Conservation (phyloP, 2,888 invertebrate species). For the Drosophila acutilabella region DNA sequence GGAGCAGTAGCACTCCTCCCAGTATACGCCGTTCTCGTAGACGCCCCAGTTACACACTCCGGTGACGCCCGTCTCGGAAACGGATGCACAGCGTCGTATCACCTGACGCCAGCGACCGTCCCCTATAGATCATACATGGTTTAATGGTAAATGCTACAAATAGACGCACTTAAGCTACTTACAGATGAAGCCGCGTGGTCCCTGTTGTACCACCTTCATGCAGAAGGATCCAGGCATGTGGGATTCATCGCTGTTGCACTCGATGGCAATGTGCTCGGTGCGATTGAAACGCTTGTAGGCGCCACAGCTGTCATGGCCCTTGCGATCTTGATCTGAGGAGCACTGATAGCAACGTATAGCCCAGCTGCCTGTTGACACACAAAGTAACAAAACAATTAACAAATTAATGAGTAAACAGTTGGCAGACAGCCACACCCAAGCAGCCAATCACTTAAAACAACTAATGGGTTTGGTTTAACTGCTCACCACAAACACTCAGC, state of each 20-base stretch:
- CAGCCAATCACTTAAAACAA: conserved; percentile 1
- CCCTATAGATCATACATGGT: conserved; percentile 87
- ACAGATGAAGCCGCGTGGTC: conserved; percentile 97
- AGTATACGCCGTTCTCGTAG: conserved; percentile 96
- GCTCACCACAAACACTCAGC: conserved; percentile 58
- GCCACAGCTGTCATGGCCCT: conserved; percentile 93
- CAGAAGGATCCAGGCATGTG: conserved; percentile 98
- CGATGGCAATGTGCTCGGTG: conserved; percentile 94
- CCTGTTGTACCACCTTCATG: conserved; percentile 97
- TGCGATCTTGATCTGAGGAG: conserved; percentile 92
- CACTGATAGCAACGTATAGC: conserved; percentile 97
- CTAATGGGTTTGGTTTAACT: background rate
- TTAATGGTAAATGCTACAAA: background rate
- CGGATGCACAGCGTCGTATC: conserved; percentile 94
- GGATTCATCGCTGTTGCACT: conserved; percentile 97
- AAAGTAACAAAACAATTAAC: conserved; percentile 12
- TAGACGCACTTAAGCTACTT: conserved; percentile 85
- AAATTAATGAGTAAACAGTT: conserved; percentile 42
- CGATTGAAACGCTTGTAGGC: conserved; percentile 94
- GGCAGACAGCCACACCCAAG: conserved; percentile 63
- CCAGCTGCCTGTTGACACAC: conserved; percentile 58
- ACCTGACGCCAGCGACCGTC: conserved; percentile 97
- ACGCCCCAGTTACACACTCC: conserved; percentile 99
- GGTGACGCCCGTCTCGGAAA: conserved; percentile 95
- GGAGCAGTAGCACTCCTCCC: conserved; percentile 98